Base-by-base conservation (phyloP, 2,888 invertebrate species). In the Agapostemon virescens region DNA sequence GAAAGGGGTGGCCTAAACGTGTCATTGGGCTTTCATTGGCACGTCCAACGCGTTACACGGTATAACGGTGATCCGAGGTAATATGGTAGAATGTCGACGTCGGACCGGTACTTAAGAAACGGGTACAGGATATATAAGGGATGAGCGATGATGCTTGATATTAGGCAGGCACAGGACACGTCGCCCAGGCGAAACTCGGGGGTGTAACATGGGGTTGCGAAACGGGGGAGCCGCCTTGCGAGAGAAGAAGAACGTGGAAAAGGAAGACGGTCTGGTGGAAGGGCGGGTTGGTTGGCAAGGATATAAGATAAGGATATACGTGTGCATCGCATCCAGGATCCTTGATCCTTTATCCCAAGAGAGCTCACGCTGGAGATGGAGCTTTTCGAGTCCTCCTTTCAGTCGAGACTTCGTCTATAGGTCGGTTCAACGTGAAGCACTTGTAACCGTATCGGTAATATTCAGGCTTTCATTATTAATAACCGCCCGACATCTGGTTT, bases 111-210 rank as follows among this genome's bases (percentile, higher is more conserved):
- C 81, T 86, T 82, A 82, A 83, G 85, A 70, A 85, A 83, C 77
- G 79, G 82, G 69, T 81, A 74, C 70, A 76, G 63, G 77, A 80
- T 79, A 75, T 83, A 79, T 83, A 86, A 86, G 85, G 87, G 88
- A 91, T 90, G 90, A 90, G 88, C 89, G 90, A 91, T 90, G 91
- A 90, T 90, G 89, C 84, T 86, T 88, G 90, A 91, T 91, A 91
- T 91, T 91, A 90, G 91, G 89, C 89, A 81, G 85, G 85, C 84
- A 81, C 83, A 86, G 86, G 86, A 86, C 88, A 89, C 82, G 86
- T 85, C 87, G 86, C 86, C 84, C 85, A 49, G 82, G 81, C 83
- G 84, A 86, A 86, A 89, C 85, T 88, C 81, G 84, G 83, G 75
- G 83, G 75, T 84, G 83, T 80, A 74, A 85, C 69, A 52, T 78